These are phyloP conservation scores for Hippoglossus hippoglossus DNA, from an alignment of 2,797 vertebrate species.

Conservation along the genomic window DNA sequence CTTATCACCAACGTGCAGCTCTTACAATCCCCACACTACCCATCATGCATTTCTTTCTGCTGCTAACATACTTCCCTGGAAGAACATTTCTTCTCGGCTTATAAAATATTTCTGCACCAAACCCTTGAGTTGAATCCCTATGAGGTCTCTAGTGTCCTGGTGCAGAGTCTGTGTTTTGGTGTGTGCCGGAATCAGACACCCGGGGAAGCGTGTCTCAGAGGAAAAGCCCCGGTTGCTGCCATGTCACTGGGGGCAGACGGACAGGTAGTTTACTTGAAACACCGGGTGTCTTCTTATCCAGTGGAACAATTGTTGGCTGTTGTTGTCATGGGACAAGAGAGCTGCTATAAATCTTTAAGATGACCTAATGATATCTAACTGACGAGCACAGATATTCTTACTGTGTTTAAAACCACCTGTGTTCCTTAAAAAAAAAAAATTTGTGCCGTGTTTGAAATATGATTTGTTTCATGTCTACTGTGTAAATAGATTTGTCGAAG, in stretches of 20 bases:
- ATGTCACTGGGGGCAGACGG: slow-evolving; percentile 54
- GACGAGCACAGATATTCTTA: background rate
- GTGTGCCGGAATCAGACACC: slow-evolving; percentile 65
- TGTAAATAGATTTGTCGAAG: too few relatives aligned
- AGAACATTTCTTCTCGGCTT: slow-evolving; percentile 53
- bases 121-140: slow-evolving; percentile 48
- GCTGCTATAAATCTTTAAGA: slow-evolving; percentile 54
- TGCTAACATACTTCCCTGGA: slow-evolving; percentile 25
- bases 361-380: slow-evolving; percentile 6
- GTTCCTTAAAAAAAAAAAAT: background rate
- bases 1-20: slow-evolving; percentile 31
- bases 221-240: slow-evolving; percentile 45
- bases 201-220: slow-evolving; percentile 28
- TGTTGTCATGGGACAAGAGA: slow-evolving; percentile 49
- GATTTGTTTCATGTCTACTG: background rate
- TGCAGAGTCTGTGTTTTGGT: slow-evolving; percentile 34
- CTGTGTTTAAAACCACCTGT: background rate
- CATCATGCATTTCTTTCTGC: slow-evolving; percentile 24
- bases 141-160: slow-evolving; percentile 65
- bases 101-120: slow-evolving; percentile 74
- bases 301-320: slow-evolving; percentile 21
- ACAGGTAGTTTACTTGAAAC: slow-evolving; percentile 56
- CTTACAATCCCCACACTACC: slow-evolving; percentile 22
- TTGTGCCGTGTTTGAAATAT: background rate
- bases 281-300: slow-evolving; percentile 45